These are phyloP conservation scores for Mimumesa dahlbomi DNA, from an alignment of 2,888 invertebrate species.

Conservation along the genomic window DNA sequence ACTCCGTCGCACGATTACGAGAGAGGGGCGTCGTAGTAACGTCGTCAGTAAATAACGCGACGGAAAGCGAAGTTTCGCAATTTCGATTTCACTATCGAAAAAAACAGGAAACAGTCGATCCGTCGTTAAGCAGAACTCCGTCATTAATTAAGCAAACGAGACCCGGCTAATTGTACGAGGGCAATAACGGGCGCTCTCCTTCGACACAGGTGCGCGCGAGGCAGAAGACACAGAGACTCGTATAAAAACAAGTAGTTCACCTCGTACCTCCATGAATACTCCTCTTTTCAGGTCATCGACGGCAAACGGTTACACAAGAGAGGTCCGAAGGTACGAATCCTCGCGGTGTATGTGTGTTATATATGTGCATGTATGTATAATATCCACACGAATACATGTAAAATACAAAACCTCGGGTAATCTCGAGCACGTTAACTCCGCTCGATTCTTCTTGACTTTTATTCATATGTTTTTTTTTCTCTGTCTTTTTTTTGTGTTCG, in stretches of 20 bases:
- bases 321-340: constrained; percentile 31
- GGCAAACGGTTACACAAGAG: constrained; percentile 46
- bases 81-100: constrained; percentile 60
- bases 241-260: constrained; percentile 58
- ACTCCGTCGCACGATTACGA: too few relatives aligned
- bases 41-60: constrained; percentile 13
- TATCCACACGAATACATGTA: not conserved
- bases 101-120: too few relatives aligned
- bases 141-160: constrained; percentile 61
- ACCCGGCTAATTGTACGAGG: constrained; percentile 49
- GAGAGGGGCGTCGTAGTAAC: too few relatives aligned
- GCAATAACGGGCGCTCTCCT: constrained; percentile 34
- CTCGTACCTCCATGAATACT: constrained; percentile 51
- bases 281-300: constrained; percentile 58
- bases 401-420: constrained; percentile 2
- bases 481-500: not conserved
- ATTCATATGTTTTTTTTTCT: constrained; percentile 14
- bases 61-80: constrained; percentile 44
- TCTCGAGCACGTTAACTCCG: constrained; percentile 1
- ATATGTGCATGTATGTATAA: not conserved
- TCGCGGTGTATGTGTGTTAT: not conserved
- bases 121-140: constrained; percentile 44
- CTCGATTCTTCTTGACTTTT: not conserved
- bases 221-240: constrained; percentile 54
- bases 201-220: constrained; percentile 42